phyloP scores from a whole-genome alignment of 1,140 invertebrate genomes.

The Pseudoatta argentina region DNA sequence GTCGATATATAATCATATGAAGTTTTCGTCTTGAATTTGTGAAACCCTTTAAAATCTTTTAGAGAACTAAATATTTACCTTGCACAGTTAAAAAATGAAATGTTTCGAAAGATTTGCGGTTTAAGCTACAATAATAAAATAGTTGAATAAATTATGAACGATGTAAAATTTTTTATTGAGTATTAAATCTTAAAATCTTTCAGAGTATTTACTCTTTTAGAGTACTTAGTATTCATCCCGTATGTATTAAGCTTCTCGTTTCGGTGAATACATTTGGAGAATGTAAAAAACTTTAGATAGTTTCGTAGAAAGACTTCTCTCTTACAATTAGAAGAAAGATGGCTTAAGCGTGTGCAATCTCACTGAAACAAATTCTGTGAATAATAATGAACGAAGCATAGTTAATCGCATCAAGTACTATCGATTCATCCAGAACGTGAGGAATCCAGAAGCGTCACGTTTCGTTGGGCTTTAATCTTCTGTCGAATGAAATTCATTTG shows the following conservation, averaged over 20 bases:
- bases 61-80: too few species aligned
- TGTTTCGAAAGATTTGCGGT: neutral
- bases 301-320: conserved; percentile 28
- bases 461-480: conserved; percentile 38
- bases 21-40: too few species aligned
- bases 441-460: conserved; percentile 45
- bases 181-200: neutral
- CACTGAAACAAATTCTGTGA: conserved; percentile 24
- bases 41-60: too few species aligned
- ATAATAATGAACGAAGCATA: conserved; percentile 16
- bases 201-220: too few species aligned
- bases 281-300: conserved; percentile 16
- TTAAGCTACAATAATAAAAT: neutral
- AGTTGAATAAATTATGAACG: neutral
- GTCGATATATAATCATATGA: too few species aligned
- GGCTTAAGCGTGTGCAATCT: neutral
- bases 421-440: conserved; percentile 50
- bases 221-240: too few species aligned
- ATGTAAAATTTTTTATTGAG: conserved; percentile 14
- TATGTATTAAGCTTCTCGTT: neutral
- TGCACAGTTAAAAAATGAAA: neutral
- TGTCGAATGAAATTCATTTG: conserved; percentile 16
- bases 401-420: conserved; percentile 64
- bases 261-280: neutral
- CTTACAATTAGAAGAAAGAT: neutral